A percentile compares a stretch with the other conserved stretches of the same genome.
phyloP scores from a whole-genome alignment of 2,888 invertebrate genomes.

The Phortica okadai region DNA sequence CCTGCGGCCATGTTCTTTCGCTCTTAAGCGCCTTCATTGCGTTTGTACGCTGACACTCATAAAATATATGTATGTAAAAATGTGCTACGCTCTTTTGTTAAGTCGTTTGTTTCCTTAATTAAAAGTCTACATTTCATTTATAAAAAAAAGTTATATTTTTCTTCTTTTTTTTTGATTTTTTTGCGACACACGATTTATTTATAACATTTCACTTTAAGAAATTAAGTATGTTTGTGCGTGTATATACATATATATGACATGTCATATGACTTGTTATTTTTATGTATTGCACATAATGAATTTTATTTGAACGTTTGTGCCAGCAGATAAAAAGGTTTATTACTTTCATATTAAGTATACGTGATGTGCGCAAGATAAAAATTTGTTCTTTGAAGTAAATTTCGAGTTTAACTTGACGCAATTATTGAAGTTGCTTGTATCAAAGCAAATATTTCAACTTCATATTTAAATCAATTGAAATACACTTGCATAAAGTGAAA shows the following conservation, averaged over 20 bases:
- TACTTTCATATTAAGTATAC: no score
- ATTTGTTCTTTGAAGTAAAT: no score
- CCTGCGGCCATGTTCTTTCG: constrained; percentile 24
- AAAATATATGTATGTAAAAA: neutral
- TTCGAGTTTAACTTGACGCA: no score
- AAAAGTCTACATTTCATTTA: constrained; percentile 30
- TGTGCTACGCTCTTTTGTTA: constrained; percentile 16
- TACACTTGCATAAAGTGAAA: no score
- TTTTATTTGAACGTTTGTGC: neutral
- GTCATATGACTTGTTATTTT: neutral
- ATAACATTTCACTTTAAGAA: neutral
- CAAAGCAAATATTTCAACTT: no score
- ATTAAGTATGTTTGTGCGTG: neutral
- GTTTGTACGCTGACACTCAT: neutral
- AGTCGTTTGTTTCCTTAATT: constrained; percentile 31
- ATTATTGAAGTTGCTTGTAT: no score
- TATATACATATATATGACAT: neutral
- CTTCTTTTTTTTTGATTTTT: neutral
- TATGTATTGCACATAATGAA: neutral
- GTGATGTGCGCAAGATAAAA: no score
- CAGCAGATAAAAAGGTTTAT: no score
- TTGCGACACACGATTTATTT: neutral
- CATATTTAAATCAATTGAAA: no score
- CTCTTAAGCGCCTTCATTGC: neutral
- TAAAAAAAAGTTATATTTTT: no score